Percentiles rank a stretch among this genome's conserved stretches.
Conservation (phyloP, 2,797 vertebrate genomes). For the Glyptemys insculpta region DNA sequence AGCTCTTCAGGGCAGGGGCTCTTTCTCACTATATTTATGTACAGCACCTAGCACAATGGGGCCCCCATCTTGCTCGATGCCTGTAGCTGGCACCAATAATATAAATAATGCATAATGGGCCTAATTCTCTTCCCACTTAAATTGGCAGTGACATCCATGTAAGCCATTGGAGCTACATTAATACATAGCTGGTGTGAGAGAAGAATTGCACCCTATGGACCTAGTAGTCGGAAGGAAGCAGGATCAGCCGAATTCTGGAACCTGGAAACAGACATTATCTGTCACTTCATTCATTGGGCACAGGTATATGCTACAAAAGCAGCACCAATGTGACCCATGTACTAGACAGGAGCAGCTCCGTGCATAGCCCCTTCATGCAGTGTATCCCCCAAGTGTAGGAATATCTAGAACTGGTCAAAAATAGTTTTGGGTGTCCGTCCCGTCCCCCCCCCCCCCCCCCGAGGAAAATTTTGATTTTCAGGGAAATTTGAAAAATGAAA, state of each 20-base stretch:
- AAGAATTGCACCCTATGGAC: background rate
- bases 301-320: fast-evolving
- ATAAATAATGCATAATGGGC: background rate
- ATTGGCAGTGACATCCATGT: background rate
- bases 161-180: background rate
- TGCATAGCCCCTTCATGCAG: too few relatives aligned
- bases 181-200: fast-evolving
- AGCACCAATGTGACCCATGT: background rate
- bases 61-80: fast-evolving
- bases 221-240: conserved; percentile 1
- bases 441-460: fast-evolving
- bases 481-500: background rate
- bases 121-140: conserved; percentile 11
- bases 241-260: background rate
- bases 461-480: background rate
- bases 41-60: background rate
- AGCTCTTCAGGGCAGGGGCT: background rate
- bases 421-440: background rate
- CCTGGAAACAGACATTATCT: fast-evolving
- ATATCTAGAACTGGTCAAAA: background rate
- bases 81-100: background rate
- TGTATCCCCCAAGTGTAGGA: too few relatives aligned
- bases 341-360: background rate
- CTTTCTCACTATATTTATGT: background rate
- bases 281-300: fast-evolving